These are phyloP conservation scores for Tragulus kanchil DNA, from an alignment of 2,113 vertebrate genomes.

Conservation along the genomic window DNA sequence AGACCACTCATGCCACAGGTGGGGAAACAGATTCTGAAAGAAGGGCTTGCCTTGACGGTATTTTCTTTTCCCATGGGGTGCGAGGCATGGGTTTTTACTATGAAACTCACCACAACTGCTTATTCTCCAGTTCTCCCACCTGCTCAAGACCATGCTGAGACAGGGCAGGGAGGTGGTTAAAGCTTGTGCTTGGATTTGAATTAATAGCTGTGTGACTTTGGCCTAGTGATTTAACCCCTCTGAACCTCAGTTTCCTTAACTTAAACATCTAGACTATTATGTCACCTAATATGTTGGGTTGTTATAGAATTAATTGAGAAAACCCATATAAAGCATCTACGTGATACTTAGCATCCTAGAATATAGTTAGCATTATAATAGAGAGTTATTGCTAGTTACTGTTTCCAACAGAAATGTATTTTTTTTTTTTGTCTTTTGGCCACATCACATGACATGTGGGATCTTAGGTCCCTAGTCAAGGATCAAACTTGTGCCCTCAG, in stretches of 20 bases:
- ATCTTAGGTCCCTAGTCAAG: background rate
- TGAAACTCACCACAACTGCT: background rate
- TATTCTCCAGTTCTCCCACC: background rate
- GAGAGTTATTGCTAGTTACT: accelerated
- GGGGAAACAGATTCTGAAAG: background rate
- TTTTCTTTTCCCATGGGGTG: accelerated
- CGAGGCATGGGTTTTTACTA: accelerated
- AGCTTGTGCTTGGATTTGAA: background rate
- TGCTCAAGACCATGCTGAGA: accelerated
- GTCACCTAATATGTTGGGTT: background rate
- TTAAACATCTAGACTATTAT: accelerated
- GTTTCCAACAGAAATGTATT: accelerated
- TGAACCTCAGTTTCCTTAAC: background rate
- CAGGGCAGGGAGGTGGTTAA: accelerated
- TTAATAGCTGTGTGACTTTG: background rate
- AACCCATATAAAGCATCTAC: accelerated
- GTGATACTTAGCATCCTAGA: background rate
- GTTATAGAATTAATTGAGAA: accelerated
- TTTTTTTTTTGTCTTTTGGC: background rate
- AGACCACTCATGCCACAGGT: background rate
- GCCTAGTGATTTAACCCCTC: background rate
- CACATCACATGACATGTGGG: background rate
- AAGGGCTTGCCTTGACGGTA: background rate
- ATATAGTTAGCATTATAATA: accelerated
- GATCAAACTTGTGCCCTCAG: background rate